These are phyloP conservation scores for Cephus spinipes DNA, from an alignment of 2,888 invertebrate species.

Conservation along the genomic window DNA sequence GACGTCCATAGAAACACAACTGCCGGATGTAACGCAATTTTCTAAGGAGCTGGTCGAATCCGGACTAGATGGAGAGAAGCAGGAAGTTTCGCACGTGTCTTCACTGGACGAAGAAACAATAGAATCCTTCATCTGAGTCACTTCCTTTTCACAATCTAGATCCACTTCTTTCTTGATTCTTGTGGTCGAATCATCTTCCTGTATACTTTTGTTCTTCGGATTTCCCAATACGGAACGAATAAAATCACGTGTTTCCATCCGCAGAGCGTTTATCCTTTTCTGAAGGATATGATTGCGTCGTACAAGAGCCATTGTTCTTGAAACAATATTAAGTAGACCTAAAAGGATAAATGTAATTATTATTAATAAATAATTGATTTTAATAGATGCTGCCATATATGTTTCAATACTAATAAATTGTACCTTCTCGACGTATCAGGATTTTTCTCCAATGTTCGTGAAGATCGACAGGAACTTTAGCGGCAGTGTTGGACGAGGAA, in stretches of 20 bases:
- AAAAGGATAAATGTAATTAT: not conserved
- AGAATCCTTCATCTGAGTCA: not conserved
- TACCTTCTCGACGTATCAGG: conserved; percentile 48
- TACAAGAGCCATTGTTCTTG: conserved; percentile 51
- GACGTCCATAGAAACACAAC: conserved; percentile 10
- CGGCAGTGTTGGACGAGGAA: conserved; percentile 24
- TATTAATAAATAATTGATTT: not conserved
- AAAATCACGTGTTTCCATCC: conserved; percentile 49
- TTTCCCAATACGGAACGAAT: conserved; percentile 49
- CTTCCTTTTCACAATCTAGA: not conserved
- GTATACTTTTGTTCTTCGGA: conserved; percentile 36
- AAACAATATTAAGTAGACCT: conserved; percentile 52
- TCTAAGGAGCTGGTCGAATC: conserved; percentile 18
- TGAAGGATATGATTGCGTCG: conserved; percentile 54
- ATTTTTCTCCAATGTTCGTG: conserved; percentile 36
- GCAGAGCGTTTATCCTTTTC: conserved; percentile 49
- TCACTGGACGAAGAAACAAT: conserved; percentile 24
- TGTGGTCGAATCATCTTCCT: not conserved
- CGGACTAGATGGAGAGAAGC: not conserved
- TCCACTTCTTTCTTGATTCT: not conserved
- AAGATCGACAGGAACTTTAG: conserved; percentile 28
- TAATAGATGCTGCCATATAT: not conserved
- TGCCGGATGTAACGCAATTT: conserved; percentile 20
- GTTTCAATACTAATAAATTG: not conserved
- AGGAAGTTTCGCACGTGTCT: conserved; percentile 5